phyloP scores from a whole-genome alignment of 2,888 invertebrate genomes.

The Troides helena region DNA sequence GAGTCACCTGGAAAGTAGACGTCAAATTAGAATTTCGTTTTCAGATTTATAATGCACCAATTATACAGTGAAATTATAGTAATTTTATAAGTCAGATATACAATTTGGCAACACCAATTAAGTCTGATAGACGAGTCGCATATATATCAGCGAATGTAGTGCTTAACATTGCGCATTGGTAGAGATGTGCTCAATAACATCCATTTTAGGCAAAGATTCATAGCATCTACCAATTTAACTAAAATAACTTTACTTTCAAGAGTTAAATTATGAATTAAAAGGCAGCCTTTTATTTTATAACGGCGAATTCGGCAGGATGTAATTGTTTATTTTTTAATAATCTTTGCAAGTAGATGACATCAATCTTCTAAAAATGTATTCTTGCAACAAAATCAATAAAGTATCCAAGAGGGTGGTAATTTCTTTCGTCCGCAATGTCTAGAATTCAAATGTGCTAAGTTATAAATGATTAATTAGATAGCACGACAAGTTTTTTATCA shows the following conservation, averaged over 20 bases:
- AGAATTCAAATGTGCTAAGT: conserved; percentile 24
- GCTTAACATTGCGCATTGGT: conserved; percentile 46
- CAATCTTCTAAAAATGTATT: conserved; percentile 39
- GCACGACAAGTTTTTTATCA: conserved; percentile 12
- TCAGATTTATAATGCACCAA: conserved; percentile 70
- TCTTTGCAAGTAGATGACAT: conserved; percentile 40
- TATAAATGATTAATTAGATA: conserved; percentile 20
- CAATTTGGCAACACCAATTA: conserved; percentile 73
- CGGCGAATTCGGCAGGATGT: neutral
- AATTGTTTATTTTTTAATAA: neutral
- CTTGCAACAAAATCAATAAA: conserved; percentile 30
- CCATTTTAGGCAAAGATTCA: conserved; percentile 51
- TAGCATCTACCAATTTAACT: conserved; percentile 34
- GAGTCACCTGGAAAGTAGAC: conserved; percentile 79
- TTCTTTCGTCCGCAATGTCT: conserved; percentile 26
- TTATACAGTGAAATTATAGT: conserved; percentile 48
- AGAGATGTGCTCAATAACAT: conserved; percentile 60
- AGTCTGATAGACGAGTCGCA: conserved; percentile 45
- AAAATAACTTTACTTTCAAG: neutral
- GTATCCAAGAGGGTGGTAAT: conserved; percentile 35
- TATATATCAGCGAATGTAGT: conserved; percentile 50
- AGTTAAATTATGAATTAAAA: neutral
- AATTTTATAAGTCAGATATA: conserved; percentile 50
- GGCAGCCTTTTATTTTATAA: neutral
- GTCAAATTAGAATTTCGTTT: conserved; percentile 79